Base-by-base conservation (phyloP, 2,888 invertebrate species). In the Heteropelma amictum region DNA sequence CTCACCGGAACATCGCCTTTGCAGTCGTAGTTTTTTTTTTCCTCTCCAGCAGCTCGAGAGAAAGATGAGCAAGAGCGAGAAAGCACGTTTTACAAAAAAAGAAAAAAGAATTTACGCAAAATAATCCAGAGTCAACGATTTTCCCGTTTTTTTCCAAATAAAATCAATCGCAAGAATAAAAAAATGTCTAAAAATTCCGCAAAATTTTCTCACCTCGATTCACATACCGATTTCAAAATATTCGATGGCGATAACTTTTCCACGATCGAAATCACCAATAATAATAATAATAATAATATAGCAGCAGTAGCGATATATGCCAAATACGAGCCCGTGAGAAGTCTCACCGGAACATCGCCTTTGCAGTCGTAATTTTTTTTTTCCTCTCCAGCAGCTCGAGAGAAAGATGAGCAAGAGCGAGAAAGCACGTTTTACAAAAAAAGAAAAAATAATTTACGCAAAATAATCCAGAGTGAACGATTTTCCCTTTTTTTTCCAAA, bases 251-350 rank as follows among this genome's bases (percentile, higher is more conserved):
- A n/a, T n/a, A n/a, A n/a, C n/a, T n/a, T n/a, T n/a, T n/a, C n/a
- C n/a, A n/a, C n/a, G n/a, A n/a, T n/a, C n/a, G n/a, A n/a, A n/a
- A n/a, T n/a, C n/a, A n/a, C n/a, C n/a, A n/a, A n/a, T n/a, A n/a
- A n/a, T n/a, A n/a, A n/a, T n/a, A n/a, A n/a, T n/a, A n/a, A n/a
- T n/a, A n/a, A n/a, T n/a, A n/a, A n/a, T n/a, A n/a, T n/a, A n/a
- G n/a, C n/a, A n/a, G n/a, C n/a, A n/a, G n/a, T n/a, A 65, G 61
- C 56, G 70, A 76, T 70, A 73, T 61, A 67, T 68, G 63, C 64
- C 72, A 72, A 72, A 72, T 72, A 76, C 76, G 65, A 72, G 76
- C 69, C 61, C 65, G 49, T n/a, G 49, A 60, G 68, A 51, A 45
- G n/a, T 45, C 51, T 60, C 51, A 30, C 40, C 47, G 68, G 60